These are phyloP conservation scores for Antheraea mylitta DNA, from an alignment of 1,140 invertebrate species.

Conservation along the genomic window DNA sequence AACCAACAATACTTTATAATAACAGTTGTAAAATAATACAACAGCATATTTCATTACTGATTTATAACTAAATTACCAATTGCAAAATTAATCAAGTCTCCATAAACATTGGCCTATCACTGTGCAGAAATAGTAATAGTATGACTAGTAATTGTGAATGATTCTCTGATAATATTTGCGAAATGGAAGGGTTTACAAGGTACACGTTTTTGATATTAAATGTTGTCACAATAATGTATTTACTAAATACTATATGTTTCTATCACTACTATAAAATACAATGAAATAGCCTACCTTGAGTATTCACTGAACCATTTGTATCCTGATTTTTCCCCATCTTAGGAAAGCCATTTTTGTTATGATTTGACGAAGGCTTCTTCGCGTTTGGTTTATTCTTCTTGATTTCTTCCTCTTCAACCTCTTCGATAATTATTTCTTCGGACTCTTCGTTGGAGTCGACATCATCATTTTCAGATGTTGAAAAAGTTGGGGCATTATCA, in stretches of 20 bases:
- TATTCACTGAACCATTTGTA: slow-evolving; percentile 37
- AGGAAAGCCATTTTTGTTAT: slow-evolving; percentile 27
- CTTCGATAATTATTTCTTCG: slow-evolving; percentile 41
- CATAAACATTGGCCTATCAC: too few relatives aligned
- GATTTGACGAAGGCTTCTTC: slow-evolving; percentile 34
- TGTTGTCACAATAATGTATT: not conserved
- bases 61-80: too few relatives aligned
- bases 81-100: too few relatives aligned
- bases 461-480: slow-evolving; percentile 26
- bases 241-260: not conserved
- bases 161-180: too few relatives aligned
- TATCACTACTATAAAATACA: not conserved
- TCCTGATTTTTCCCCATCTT: slow-evolving; percentile 39
- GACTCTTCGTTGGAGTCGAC: slow-evolving; percentile 28
- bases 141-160: too few relatives aligned
- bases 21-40: too few relatives aligned
- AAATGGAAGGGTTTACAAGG: too few relatives aligned
- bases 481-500: slow-evolving; percentile 9
- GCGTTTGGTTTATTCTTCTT: slow-evolving; percentile 39
- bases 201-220: too few relatives aligned
- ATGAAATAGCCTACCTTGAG: slow-evolving; percentile 42
- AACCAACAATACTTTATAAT: too few relatives aligned
- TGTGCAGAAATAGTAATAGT: too few relatives aligned
- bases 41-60: too few relatives aligned
- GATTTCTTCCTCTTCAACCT: slow-evolving; percentile 31